Evolutionary conservation across 2,888 invertebrate genomes (phyloP).

Genomic region (Lydus trimaculatus): DNA sequence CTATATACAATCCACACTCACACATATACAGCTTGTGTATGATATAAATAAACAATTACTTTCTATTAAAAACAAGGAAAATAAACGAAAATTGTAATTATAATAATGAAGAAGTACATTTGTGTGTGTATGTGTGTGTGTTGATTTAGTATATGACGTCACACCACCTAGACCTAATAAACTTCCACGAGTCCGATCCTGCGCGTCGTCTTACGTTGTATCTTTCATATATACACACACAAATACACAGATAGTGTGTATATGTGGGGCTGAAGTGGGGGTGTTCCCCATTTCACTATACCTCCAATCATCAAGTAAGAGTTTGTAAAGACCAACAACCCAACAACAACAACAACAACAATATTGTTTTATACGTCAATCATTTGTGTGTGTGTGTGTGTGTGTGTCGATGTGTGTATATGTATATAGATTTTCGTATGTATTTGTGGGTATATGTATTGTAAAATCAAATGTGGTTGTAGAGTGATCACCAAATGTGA

Average conservation of each 20-base stretch:
- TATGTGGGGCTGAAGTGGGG: neutral
- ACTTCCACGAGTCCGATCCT: conserved; percentile 25
- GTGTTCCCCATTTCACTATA: neutral
- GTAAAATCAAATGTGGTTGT: neutral
- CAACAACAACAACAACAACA: neutral
- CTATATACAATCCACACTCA: too few relatives aligned
- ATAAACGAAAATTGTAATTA: neutral
- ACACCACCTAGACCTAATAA: conserved; percentile 7
- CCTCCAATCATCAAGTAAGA: neutral
- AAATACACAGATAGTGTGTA: neutral
- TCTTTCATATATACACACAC: too few relatives aligned
- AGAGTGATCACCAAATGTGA: conserved; percentile 7
- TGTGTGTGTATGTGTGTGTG: neutral
- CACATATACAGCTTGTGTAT: too few relatives aligned
- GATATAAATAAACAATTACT: too few relatives aligned
- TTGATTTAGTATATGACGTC: conserved; percentile 7
- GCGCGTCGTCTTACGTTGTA: conserved; percentile 7
- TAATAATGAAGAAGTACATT: neutral
- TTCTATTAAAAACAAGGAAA: too few relatives aligned
- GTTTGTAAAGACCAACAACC: neutral
- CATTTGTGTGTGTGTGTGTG: conserved; percentile 11
- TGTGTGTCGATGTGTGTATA: neutral
- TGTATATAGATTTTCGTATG: neutral
- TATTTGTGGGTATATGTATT: neutral
- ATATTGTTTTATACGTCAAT: conserved; percentile 42